Base-by-base conservation (phyloP, 1,140 invertebrate species). In the Drosophila seguyi region DNA sequence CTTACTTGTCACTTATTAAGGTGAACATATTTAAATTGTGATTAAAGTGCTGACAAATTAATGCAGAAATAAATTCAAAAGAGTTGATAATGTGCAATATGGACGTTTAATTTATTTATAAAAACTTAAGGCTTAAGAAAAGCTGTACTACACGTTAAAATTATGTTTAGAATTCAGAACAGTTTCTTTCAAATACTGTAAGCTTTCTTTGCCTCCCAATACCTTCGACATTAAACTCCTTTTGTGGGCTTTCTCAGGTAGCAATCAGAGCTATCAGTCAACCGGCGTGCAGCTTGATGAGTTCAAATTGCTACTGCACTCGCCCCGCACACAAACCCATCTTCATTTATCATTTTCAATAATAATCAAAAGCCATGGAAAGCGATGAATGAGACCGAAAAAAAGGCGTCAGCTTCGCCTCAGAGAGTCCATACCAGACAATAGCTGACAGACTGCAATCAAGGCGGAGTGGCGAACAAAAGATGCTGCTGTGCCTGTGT, bases 281-380 rank as follows among this genome's bases (percentile, higher is more conserved):
- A 61, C 39, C 22, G 50, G 41, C 66, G n/a, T 38, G 63, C 74
- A 50, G 50, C 52, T 62, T 79, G 81, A 75, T 83, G 83, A 86
- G 80, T 77, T 80, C 75, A 79, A 90, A 85, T 79, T 81, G 85
- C 85, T 90, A 85, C 85, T 90, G 85, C 81, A 90, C 58, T 85
- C 72, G 50, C 53, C 7, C 25, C 52, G 52, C 63, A 56, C 80
- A 58, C 69, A 63, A 56, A 48, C 79, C 72, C 86, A 81, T 81
- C 85, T 90, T 81, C 85, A 85, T 85, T 90, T 90, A 85, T 81
- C 81, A 90, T 81, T 90, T 90, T 90, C 82, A 90, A 90, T 90
- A 90, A 90, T 85, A 85, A 90, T 85, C 75, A 85, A 90, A 90
- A 79, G 75, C 74, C 74, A 60, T 69, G 73, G 79, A 90, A 88